A percentile compares a stretch with the other conserved stretches of the same genome.
Conservation (phyloP, 2,113 vertebrate genomes). For the Prolemur simus region DNA sequence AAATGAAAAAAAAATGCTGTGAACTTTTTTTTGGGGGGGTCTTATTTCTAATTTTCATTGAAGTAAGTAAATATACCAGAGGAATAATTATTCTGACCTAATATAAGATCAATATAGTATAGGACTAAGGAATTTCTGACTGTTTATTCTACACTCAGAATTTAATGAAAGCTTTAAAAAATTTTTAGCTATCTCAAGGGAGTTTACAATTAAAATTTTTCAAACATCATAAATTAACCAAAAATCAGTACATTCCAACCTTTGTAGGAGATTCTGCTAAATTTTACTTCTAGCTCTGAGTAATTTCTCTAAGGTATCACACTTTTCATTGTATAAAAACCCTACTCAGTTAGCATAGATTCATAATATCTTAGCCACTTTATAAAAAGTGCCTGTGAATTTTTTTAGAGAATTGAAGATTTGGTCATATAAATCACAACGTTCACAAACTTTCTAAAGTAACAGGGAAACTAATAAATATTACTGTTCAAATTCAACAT, state of each 20-base stretch:
- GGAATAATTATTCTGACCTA: not conserved
- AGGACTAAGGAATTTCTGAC: not conserved
- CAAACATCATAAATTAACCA: not conserved
- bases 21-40: not conserved
- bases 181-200: not conserved
- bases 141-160: not conserved
- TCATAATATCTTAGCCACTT: not conserved
- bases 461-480: not conserved
- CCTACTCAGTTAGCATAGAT: not conserved
- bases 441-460: not conserved
- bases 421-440: not conserved
- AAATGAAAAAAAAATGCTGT: not conserved
- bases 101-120: not conserved
- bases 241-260: not conserved
- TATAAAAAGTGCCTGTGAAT: not conserved
- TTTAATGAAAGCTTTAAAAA: not conserved
- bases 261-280: not conserved
- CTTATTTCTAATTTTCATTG: not conserved
- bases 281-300: not conserved
- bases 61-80: not conserved
- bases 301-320: not conserved
- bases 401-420: not conserved
- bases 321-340: not conserved
- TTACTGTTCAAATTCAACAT: not conserved
- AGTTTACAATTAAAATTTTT: not conserved